Conservation (phyloP, 2,113 vertebrate genomes). For the Salvelinus sp. region DNA sequence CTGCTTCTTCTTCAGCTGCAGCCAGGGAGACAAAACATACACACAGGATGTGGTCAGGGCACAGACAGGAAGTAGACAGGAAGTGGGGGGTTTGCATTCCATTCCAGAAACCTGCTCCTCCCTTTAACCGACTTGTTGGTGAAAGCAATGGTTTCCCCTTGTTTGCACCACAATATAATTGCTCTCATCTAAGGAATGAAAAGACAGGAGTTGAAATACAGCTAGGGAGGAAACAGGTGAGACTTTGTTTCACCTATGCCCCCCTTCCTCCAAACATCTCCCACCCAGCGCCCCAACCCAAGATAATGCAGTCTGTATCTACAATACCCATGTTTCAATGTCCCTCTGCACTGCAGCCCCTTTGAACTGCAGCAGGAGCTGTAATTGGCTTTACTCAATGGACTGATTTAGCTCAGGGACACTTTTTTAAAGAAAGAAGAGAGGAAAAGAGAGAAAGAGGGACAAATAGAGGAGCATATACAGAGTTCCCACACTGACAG, state of each 20-base stretch:
- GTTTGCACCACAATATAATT: too few species aligned
- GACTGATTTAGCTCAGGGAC: constrained; percentile 37
- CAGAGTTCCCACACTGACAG: constrained; percentile 28
- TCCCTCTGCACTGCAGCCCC: neutral
- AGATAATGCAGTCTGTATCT: constrained; percentile 27
- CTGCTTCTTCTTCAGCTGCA: constrained; percentile 96
- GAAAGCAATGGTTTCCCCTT: too few species aligned
- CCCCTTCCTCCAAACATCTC: constrained; percentile 4
- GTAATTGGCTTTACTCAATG: constrained; percentile 40
- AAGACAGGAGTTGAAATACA: neutral
- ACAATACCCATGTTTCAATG: neutral
- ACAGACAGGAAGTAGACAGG: neutral
- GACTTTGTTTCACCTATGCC: neutral
- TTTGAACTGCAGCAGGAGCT: constrained; percentile 30
- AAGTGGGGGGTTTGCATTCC: neutral
- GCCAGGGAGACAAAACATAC: neutral
- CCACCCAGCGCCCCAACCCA: constrained; percentile 4
- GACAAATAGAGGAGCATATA: constrained; percentile 19
- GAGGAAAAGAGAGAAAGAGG: constrained; percentile 1
- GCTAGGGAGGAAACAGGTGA: too few species aligned
- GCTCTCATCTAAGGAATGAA: too few species aligned
- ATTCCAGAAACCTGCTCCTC: neutral
- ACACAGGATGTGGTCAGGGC: too few species aligned
- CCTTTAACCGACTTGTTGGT: too few species aligned
- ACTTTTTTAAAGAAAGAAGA: neutral